phyloP scores from a whole-genome alignment of 2,888 invertebrate species.

The Quadroppia sp. region DNA sequence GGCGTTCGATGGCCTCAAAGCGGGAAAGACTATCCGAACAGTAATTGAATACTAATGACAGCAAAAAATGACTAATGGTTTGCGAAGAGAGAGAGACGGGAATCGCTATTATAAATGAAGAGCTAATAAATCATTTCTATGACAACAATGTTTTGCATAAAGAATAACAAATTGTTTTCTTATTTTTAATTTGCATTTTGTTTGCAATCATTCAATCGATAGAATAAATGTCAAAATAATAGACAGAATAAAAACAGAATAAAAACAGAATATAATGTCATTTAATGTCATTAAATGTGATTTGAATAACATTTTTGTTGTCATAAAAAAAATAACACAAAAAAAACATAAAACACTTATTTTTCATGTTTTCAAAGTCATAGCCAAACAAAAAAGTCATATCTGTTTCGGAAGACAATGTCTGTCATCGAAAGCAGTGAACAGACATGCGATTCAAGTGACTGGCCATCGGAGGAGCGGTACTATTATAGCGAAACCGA shows the following conservation, averaged over 20 bases:
- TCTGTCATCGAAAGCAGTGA: no score
- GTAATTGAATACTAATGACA: background rate
- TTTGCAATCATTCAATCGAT: background rate
- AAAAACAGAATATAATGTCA: background rate
- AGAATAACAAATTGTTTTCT: background rate
- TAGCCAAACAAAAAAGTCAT: no score
- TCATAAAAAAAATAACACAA: no score
- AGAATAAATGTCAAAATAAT: background rate
- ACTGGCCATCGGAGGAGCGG: background rate
- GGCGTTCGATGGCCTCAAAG: conserved; percentile 5
- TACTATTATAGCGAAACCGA: background rate
- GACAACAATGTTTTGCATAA: background rate
- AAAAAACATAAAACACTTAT: no score
- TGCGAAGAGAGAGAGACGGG: no score
- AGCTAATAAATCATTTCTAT: background rate
- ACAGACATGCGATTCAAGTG: no score
- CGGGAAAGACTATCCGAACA: conserved; percentile 23
- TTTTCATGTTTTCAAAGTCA: no score
- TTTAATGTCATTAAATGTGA: no score
- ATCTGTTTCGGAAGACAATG: no score
- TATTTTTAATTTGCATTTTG: background rate
- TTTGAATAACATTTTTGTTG: no score
- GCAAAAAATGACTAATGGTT: no score
- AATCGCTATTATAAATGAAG: no score
- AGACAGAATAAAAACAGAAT: background rate